Evolutionary conservation across 1,140 invertebrate species (phyloP).

Genomic region (Rhizoglyphus robini): DNA sequence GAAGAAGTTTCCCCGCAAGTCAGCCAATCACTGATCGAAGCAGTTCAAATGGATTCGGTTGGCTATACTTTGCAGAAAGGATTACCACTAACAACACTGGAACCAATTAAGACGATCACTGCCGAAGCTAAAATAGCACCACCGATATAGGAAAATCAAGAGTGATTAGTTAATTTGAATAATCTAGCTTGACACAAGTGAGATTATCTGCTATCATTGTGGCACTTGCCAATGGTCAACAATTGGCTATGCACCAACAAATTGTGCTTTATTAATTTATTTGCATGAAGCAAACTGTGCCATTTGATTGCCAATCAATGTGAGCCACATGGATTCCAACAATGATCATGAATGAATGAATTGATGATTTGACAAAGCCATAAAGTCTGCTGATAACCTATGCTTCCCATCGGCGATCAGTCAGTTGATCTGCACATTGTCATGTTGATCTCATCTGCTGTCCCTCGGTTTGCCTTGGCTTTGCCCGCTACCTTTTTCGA

Average conservation of each 20-base stretch:
- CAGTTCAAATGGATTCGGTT: not conserved
- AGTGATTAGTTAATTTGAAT: constrained; percentile 12
- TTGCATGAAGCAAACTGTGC: too few relatives aligned
- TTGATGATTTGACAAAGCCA: too few relatives aligned
- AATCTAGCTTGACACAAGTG: not conserved
- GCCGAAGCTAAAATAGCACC: constrained; percentile 1
- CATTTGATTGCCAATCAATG: too few relatives aligned
- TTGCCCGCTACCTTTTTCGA: too few relatives aligned
- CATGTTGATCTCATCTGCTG: too few relatives aligned
- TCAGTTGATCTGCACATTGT: too few relatives aligned
- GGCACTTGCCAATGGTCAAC: not conserved
- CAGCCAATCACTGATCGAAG: not conserved
- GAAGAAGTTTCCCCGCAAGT: not conserved
- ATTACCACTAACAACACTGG: not conserved
- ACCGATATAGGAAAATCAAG: not conserved
- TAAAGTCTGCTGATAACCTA: too few relatives aligned
- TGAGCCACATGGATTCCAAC: too few relatives aligned
- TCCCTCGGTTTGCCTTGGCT: too few relatives aligned
- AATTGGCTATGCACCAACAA: not conserved
- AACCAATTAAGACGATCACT: too few relatives aligned
- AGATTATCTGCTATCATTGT: constrained; percentile 13
- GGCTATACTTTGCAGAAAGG: not conserved
- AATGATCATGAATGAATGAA: too few relatives aligned
- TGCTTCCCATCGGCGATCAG: too few relatives aligned
- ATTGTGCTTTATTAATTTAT: constrained; percentile 2